Conservation (phyloP, 2,797 vertebrate genomes). For the Halcyon chelicuti region DNA sequence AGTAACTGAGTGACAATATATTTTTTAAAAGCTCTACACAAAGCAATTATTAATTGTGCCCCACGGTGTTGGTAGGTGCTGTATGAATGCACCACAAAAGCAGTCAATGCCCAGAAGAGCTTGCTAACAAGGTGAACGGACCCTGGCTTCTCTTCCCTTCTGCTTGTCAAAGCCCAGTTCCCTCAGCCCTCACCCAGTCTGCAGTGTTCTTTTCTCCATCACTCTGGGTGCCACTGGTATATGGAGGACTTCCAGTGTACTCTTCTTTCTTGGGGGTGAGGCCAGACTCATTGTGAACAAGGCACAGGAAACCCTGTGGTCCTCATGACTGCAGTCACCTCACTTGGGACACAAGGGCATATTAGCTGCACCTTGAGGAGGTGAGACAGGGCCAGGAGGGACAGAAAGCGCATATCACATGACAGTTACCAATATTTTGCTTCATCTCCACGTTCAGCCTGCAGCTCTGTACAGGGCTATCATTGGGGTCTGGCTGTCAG, state of each 20-base stretch:
- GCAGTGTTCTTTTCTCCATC: not conserved
- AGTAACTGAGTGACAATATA: not conserved
- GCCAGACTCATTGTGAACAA: not conserved
- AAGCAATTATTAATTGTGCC: not conserved
- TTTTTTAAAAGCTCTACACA: not conserved
- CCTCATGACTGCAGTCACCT: not conserved
- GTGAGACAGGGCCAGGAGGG: not conserved
- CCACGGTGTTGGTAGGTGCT: not conserved
- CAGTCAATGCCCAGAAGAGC: not conserved
- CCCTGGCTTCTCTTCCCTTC: not conserved
- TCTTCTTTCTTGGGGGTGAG: not conserved
- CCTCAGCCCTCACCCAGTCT: not conserved
- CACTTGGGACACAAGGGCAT: accelerated
- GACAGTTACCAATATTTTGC: not conserved
- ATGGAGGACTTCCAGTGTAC: not conserved
- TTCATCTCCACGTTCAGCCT: not conserved
- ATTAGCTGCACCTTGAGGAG: not conserved
- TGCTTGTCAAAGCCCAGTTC: not conserved
- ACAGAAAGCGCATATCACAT: not conserved
- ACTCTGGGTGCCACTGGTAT: not conserved
- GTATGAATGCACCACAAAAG: not conserved
- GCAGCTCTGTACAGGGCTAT: not conserved
- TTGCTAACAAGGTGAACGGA: not conserved
- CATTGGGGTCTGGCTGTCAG: not conserved
- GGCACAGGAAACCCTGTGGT: not conserved